Percentiles rank a stretch among this genome's conserved stretches.
These are phyloP conservation scores for Montipora capricornis DNA, from an alignment of 64 coral and sea anemone species.

Conservation along the genomic window DNA sequence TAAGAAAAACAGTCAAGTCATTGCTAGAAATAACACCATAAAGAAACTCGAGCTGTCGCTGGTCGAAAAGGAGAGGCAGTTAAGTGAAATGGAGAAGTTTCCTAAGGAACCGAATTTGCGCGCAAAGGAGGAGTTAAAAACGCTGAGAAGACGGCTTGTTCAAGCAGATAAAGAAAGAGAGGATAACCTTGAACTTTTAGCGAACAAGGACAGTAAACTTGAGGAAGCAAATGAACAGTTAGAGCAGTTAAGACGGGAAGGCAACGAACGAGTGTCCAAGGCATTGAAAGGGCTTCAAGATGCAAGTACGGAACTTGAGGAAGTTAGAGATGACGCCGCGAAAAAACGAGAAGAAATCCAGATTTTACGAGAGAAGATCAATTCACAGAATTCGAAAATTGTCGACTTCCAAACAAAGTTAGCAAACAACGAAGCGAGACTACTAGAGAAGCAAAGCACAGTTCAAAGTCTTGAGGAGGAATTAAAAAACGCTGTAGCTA, in stretches of 20 bases:
- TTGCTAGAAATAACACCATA: conserved; percentile 87
- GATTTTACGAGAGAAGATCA: conserved; percentile 45
- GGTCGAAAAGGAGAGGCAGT: conserved; percentile 42
- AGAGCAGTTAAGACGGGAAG: conserved; percentile 10
- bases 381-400: neutral
- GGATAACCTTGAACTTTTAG: conserved; percentile 14
- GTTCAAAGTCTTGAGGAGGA: neutral
- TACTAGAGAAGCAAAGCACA: neutral
- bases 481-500: neutral
- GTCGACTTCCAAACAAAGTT: neutral
- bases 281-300: conserved; percentile 10
- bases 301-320: neutral
- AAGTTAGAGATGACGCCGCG: conserved; percentile 34
- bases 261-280: neutral
- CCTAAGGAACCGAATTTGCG: conserved; percentile 39
- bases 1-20: conserved; percentile 97
- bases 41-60: conserved; percentile 80
- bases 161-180: conserved; percentile 44
- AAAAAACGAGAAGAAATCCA: conserved; percentile 43
- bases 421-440: neutral
- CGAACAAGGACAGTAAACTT: conserved; percentile 15
- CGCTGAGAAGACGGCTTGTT: neutral
- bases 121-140: conserved; percentile 60
- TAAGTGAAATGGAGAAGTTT: conserved; percentile 43
- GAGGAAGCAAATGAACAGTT: neutral